phyloP scores from a whole-genome alignment of 2,113 vertebrate species.

The Limnothrissa miodon region DNA sequence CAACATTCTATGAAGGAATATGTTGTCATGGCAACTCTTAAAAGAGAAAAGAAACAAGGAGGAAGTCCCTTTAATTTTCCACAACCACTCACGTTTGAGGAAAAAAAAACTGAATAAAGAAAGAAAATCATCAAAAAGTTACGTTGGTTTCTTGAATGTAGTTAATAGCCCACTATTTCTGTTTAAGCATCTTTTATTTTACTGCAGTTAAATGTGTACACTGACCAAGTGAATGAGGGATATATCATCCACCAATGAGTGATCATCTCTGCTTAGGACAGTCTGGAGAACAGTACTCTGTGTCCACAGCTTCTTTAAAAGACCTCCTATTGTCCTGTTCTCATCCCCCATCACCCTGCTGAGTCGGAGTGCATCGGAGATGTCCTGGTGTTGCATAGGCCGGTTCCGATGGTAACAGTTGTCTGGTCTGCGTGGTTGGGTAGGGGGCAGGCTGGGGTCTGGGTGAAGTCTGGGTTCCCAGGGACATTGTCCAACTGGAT shows the following conservation, averaged over 20 bases:
- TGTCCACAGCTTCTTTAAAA: background rate
- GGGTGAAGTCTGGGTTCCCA: background rate
- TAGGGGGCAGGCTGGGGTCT: background rate
- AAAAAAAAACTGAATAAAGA: background rate
- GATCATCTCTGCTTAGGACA: constrained; percentile 10
- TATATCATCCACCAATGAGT: background rate
- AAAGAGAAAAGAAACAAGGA: background rate
- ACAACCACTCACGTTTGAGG: background rate
- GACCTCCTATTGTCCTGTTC: background rate
- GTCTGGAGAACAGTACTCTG: background rate
- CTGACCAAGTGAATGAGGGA: background rate
- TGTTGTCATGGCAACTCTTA: constrained; percentile 3
- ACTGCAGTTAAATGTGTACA: constrained; percentile 14
- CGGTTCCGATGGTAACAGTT: constrained; percentile 51
- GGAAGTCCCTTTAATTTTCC: constrained; percentile 6
- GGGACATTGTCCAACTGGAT: background rate
- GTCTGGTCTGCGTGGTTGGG: constrained; percentile 43
- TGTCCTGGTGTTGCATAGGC: constrained; percentile 57
- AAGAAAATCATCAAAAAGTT: background rate
- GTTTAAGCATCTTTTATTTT: constrained; percentile 32
- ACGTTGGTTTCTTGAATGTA: background rate
- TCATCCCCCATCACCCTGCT: background rate
- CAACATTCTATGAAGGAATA: constrained; percentile 47
- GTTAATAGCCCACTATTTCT: constrained; percentile 12
- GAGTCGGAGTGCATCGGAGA: background rate